Evolutionary conservation across 2,797 vertebrate species (phyloP), one percentile per base, ranked within the genome.

Genomic region (Megalops cyprinoides): DNA sequence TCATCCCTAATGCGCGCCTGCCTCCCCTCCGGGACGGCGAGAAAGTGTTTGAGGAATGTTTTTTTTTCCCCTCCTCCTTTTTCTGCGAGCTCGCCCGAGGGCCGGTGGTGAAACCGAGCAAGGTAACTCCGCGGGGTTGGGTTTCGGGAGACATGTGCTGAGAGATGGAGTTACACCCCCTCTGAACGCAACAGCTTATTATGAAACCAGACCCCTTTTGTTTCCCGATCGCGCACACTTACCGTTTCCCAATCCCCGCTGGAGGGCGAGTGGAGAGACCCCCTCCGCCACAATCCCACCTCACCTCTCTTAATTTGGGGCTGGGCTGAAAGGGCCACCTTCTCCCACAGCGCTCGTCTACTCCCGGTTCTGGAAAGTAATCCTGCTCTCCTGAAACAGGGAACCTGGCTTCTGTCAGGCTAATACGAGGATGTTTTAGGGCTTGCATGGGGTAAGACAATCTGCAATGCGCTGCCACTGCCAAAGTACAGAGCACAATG

Each of bases 111-210:
- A 55, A 49, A 78, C 53, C 25, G 25, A 62, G 69, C 56, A n/a
- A 25, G 76, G 53, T 53, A 77, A 83, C 46, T 74, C 44, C 0
- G 34, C 14, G 34, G 62, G n/a, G 25, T 65, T n/a, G 4, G 60
- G 31, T 65, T 65, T 34, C 60, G 12, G 28, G 28, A 34, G 60
- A 34, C 60, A 37, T 67, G 62, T 39, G 31, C 71, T 87, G 83
- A 88, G 87, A 87, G 92, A 93, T 94, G 91, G 87, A 86, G 91
- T 92, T 92, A 93, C 90, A 58, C 89, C 88, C 90, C 79, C 90
- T 92, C 93, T 94, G 91, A 94, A 92, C 88, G 89, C 89, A 91
- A 87, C 92, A 91, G 92, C 90, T 94, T 92, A 94, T 94, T 94
- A 92, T 92, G 94, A 92, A 94, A 95, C 90, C 85, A 78, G 93